Conservation (phyloP, 2,888 invertebrate species). For the Cantharis lateralis region DNA sequence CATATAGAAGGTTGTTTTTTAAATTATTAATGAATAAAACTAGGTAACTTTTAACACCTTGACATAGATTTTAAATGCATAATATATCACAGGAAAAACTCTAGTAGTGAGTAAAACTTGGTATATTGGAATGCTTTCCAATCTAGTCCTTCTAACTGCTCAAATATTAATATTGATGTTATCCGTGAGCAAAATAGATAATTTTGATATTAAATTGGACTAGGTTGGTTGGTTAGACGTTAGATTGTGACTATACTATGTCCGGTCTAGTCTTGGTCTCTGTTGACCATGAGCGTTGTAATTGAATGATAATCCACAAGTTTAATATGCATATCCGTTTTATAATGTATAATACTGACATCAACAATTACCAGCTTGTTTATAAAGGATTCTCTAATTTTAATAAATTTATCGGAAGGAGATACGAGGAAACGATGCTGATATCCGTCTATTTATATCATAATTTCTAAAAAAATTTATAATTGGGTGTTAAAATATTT, state of each 20-base stretch:
- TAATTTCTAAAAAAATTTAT: not conserved
- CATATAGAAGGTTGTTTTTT: not conserved
- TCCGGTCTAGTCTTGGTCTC: not conserved
- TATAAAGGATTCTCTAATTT: not conserved
- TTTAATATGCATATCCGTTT: slow-evolving; percentile 24
- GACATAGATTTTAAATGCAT: not conserved
- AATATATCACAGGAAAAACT: not conserved
- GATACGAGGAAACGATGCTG: not conserved
- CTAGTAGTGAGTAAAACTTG: not conserved
- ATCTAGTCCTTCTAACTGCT: not conserved
- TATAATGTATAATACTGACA: not conserved
- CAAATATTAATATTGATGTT: not conserved
- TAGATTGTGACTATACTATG: not conserved
- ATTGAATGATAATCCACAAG: slow-evolving; percentile 24
- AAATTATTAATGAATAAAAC: not conserved
- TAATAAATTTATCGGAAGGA: not conserved
- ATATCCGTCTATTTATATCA: not conserved
- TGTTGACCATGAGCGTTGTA: slow-evolving; percentile 6
- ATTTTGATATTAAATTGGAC: not conserved
- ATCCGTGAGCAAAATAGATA: not conserved
- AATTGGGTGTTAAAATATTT: not conserved
- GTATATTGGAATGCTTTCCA: not conserved
- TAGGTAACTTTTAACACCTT: not conserved
- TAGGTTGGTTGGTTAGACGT: not conserved
- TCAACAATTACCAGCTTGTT: not conserved